Conservation (phyloP, 2,888 invertebrate genomes). For the Ormyrus rosae region DNA sequence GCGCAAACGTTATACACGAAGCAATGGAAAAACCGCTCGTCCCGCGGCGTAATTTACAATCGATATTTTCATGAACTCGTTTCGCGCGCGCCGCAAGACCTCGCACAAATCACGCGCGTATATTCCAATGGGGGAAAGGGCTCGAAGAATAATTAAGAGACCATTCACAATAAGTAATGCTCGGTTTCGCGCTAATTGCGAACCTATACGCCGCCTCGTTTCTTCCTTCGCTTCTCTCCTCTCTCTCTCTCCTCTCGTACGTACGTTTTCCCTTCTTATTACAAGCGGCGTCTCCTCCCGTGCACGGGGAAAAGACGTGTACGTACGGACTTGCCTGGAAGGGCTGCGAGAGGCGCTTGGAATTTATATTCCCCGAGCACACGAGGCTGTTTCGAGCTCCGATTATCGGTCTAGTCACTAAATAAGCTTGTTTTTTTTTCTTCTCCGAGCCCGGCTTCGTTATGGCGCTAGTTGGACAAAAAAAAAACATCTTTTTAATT, state of each 20-base stretch:
- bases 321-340: background rate
- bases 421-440: no score
- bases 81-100: background rate
- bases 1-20: no score
- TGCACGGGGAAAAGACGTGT: background rate
- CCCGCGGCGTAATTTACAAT: background rate
- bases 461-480: no score
- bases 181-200: constrained; percentile 23
- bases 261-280: background rate
- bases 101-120: no score
- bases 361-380: background rate
- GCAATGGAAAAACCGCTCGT: no score
- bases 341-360: background rate
- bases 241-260: background rate
- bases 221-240: constrained; percentile 1
- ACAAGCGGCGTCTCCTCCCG: background rate
- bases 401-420: no score
- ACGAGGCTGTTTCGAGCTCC: no score
- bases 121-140: background rate
- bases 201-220: background rate
- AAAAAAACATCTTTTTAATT: no score
- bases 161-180: constrained; percentile 43
- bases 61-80: background rate
- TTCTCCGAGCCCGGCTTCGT: no score
- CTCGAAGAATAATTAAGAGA: constrained; percentile 24